Conservation (phyloP, 2,888 invertebrate genomes). For the Cinara cedri region DNA sequence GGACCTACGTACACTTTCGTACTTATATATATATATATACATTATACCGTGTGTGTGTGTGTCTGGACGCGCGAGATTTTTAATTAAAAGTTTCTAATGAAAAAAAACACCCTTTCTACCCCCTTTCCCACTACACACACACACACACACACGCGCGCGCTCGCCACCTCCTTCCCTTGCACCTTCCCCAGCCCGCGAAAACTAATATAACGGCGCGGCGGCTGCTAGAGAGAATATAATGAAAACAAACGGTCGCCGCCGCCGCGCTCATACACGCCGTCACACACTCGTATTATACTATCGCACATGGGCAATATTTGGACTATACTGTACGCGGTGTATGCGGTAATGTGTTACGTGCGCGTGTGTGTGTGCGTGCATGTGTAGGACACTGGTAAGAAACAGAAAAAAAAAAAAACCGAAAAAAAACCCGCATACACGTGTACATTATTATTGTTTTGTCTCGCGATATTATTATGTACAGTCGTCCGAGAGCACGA, state of each 20-base stretch:
- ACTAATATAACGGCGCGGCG: conserved; percentile 57
- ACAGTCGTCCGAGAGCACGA: too few relatives aligned
- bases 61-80: conserved; percentile 54
- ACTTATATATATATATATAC: background rate
- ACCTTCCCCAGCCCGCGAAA: conserved; percentile 34
- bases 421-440: too few relatives aligned
- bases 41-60: background rate
- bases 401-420: too few relatives aligned
- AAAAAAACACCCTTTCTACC: conserved; percentile 42
- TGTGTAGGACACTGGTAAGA: conserved; percentile 21
- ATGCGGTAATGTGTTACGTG: conserved; percentile 12
- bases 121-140: too few relatives aligned
- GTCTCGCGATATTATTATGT: too few relatives aligned
- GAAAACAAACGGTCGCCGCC: conserved; percentile 53
- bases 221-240: conserved; percentile 49
- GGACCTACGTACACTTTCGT: conserved; percentile 36
- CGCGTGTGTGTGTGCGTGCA: conserved; percentile 4
- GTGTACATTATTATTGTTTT: too few relatives aligned
- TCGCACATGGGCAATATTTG: background rate
- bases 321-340: background rate
- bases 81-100: conserved; percentile 57
- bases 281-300: background rate
- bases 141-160: too few relatives aligned
- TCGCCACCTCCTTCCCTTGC: background rate
- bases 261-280: background rate